Evolutionary conservation across 2,113 vertebrate species (phyloP), one percentile per base, ranked within the genome.

Genomic region (Rhombomys opimus): DNA sequence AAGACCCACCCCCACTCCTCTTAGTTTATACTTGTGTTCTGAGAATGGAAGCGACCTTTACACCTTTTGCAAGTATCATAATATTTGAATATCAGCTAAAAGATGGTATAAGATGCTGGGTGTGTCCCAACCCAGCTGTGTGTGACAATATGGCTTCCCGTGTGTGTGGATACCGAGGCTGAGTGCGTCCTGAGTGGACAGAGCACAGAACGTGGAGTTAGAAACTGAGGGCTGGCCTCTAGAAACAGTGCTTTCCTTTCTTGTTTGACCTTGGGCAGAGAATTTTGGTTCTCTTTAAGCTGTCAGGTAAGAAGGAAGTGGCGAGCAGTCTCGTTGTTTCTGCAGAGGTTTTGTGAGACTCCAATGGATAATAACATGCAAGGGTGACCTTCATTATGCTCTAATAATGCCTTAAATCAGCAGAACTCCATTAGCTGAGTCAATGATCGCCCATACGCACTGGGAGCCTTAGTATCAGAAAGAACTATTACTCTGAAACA

Each of bases 401-500:
- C 23, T 23, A 87, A 70, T 41, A 65, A 52, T 85, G 89, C 41
- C 76, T 92, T 67, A 96, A 96, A 85, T 87, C 78, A 95, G 73
- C 30, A 87, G 73, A 85, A 93, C 46, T 9, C 41, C 30, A 70
- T 84, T 91, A 89, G 27, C 17, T 46, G 50, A 92, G 23, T 75
- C 95, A 91, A 93, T 85, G 94, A 92, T 65, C 87, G 91, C 94
- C 70, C 17, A 84, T 41, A 50, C 35, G 65, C 70, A 93, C 32
- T 41, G 85, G 68, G 18, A 59, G 20, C 52, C 78, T 38, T 30
- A 80, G 59, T n/a, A 84, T 88, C 57, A 93, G 87, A 85, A 97
- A 95, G 75, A 89, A 32, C 87, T 65, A 87, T 92, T 95, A 96
- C 92, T 95, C 93, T 89, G 46, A 93, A 97, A 85, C 72, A 95